A percentile compares a stretch with the other conserved stretches of the same genome.
Conservation (phyloP, 2,113 vertebrate species). For the Hemiprocne comata region DNA sequence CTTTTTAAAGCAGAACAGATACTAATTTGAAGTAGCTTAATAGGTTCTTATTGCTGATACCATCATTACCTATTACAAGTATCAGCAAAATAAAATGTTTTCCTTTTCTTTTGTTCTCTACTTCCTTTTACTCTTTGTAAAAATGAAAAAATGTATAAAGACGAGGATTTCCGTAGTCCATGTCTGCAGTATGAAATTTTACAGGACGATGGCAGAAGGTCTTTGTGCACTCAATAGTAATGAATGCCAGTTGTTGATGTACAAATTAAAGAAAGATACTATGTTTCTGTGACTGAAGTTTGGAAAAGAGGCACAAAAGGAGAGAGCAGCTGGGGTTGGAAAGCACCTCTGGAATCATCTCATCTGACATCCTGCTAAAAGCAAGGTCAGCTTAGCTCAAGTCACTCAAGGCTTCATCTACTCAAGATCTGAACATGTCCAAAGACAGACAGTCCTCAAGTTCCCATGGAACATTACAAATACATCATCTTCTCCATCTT, state of each 20-base stretch:
- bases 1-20: slow-evolving; percentile 75
- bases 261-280: neutral
- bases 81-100: slow-evolving; percentile 48
- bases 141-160: neutral
- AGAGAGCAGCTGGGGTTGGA: neutral
- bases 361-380: neutral
- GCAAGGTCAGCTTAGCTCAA: neutral
- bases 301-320: neutral
- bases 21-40: slow-evolving; percentile 71
- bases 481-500: neutral
- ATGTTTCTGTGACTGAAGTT: neutral
- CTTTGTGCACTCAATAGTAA: neutral
- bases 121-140: neutral
- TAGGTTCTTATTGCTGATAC: slow-evolving; percentile 35
- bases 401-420: neutral
- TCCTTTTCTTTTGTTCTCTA: neutral
- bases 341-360: neutral
- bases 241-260: neutral
- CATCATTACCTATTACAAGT: slow-evolving; percentile 3
- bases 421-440: neutral
- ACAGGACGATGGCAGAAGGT: neutral
- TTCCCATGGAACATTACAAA: neutral
- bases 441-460: neutral
- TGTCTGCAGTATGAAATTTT: neutral
- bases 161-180: neutral